Percentiles rank a stretch among this genome's conserved stretches.
phyloP scores from a whole-genome alignment of 2,113 vertebrate species.

The Daphoenositta chrysoptera region DNA sequence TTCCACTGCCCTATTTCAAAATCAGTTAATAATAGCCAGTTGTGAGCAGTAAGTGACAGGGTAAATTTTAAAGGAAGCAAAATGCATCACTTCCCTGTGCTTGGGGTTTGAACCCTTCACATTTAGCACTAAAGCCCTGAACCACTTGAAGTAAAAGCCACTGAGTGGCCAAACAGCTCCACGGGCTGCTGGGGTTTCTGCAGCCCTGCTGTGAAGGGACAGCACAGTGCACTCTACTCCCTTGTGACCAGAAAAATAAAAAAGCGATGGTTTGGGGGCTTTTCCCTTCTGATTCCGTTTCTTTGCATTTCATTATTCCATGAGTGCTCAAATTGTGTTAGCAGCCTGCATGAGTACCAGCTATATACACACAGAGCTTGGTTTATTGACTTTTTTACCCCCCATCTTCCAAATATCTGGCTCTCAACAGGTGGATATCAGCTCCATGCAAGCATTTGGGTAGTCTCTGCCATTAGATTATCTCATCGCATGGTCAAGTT shows the following conservation, averaged over 20 bases:
- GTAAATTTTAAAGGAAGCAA: background rate
- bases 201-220: background rate
- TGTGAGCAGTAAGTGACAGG: background rate
- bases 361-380: background rate
- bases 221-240: fast-evolving
- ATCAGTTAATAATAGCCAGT: background rate
- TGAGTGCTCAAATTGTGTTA: background rate
- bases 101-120: background rate
- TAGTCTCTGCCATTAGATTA: background rate
- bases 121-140: background rate
- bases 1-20: background rate
- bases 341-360: background rate
- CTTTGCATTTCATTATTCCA: background rate
- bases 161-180: background rate
- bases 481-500: background rate
- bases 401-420: background rate
- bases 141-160: background rate
- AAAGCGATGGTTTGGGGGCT: background rate
- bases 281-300: background rate
- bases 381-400: background rate
- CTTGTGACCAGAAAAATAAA: background rate
- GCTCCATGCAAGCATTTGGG: no score
- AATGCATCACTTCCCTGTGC: background rate
- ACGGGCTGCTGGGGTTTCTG: fast-evolving
- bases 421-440: background rate